Evolutionary conservation across 2,888 invertebrate species (phyloP).

Genomic region (Eupithecia insigniata): DNA sequence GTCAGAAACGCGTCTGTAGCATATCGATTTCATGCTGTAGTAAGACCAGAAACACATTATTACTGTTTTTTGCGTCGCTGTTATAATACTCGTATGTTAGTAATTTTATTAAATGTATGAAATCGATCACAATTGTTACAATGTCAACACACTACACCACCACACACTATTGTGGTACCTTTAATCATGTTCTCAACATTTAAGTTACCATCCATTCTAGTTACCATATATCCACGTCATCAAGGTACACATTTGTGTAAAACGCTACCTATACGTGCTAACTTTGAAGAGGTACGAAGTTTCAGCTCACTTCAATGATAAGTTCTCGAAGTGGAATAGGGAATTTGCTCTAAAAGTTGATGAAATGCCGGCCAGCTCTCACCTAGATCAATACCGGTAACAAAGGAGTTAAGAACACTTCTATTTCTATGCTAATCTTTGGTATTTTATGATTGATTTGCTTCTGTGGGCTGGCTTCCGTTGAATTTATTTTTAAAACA

Average conservation of each 20-base stretch:
- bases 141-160: too few species aligned
- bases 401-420: slow-evolving; percentile 16
- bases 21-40: too few species aligned
- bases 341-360: slow-evolving; percentile 63
- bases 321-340: slow-evolving; percentile 68
- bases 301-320: slow-evolving; percentile 74
- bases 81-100: too few species aligned
- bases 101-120: too few species aligned
- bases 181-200: background rate
- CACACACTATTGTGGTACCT: too few species aligned
- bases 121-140: too few species aligned
- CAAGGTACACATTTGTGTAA: slow-evolving; percentile 78
- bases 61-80: too few species aligned
- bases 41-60: too few species aligned
- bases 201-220: slow-evolving; percentile 42
- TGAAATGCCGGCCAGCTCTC: slow-evolving; percentile 55
- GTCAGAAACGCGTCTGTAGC: too few species aligned
- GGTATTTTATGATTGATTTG: slow-evolving; percentile 25
- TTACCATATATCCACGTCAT: slow-evolving; percentile 52
- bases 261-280: slow-evolving; percentile 72
- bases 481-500: too few species aligned
- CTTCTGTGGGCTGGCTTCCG: background rate
- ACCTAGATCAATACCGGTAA: slow-evolving; percentile 34
- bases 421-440: slow-evolving; percentile 35
- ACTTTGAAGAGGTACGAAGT: slow-evolving; percentile 76